These are phyloP conservation scores for Eumerus sabulonum DNA, from an alignment of 2,888 invertebrate species.

Conservation along the genomic window DNA sequence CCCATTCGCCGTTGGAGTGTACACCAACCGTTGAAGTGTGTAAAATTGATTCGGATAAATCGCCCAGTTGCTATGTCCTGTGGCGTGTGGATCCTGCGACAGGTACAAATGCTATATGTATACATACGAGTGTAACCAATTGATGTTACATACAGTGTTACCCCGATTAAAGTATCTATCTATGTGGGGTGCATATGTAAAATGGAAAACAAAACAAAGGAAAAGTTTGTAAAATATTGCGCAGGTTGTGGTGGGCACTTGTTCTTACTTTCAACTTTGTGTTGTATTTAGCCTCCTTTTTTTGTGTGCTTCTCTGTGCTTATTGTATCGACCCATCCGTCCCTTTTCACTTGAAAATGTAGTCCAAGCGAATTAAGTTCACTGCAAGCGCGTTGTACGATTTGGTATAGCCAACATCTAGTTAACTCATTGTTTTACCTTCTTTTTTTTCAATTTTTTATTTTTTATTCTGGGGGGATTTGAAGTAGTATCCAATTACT, in stretches of 20 bases:
- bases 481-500: not conserved
- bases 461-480: too few species aligned
- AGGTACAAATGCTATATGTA: slow-evolving; percentile 77
- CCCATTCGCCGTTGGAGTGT: slow-evolving; percentile 83
- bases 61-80: slow-evolving; percentile 90
- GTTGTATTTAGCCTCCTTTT: slow-evolving; percentile 29
- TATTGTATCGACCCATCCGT: too few species aligned
- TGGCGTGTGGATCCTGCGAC: slow-evolving; percentile 86
- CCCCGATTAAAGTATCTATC: too few species aligned
- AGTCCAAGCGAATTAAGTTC: slow-evolving; percentile 4
- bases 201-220: too few species aligned
- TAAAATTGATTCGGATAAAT: slow-evolving; percentile 84
- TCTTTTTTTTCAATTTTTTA: too few species aligned
- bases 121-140: too few species aligned
- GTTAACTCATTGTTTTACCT: too few species aligned
- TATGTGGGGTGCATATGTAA: too few species aligned
- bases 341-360: slow-evolving; percentile 7
- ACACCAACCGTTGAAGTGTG: slow-evolving; percentile 76
- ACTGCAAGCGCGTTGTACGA: not conserved
- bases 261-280: slow-evolving; percentile 27
- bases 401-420: too few species aligned
- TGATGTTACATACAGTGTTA: too few species aligned
- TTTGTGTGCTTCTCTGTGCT: not conserved
- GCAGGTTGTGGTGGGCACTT: slow-evolving; percentile 47
- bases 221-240: slow-evolving; percentile 3